Percentiles rank a stretch among this genome's conserved stretches.
Conservation (phyloP, 1,140 invertebrate genomes). For the Drosophila mauritiana region DNA sequence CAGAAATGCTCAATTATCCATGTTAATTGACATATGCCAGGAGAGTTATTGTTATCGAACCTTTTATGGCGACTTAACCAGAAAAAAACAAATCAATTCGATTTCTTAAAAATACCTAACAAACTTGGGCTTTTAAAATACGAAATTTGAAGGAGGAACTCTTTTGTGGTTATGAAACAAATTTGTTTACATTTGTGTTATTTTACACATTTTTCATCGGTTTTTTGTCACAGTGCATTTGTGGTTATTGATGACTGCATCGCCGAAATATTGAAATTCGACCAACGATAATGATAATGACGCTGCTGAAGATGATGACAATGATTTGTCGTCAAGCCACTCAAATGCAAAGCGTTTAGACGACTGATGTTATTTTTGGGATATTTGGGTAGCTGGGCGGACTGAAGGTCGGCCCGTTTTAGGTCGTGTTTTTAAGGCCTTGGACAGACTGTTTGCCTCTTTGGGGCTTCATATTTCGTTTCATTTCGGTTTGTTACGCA, state of each 20-base stretch:
- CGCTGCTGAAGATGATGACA: constrained; percentile 19
- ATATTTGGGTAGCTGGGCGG: neutral
- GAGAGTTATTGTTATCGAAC: constrained; percentile 24
- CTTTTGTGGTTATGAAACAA: too few relatives aligned
- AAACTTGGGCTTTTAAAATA: too few relatives aligned
- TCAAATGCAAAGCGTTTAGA: constrained; percentile 36
- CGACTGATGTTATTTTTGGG: neutral
- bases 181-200: too few relatives aligned
- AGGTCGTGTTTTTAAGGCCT: too few relatives aligned
- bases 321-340: constrained; percentile 36
- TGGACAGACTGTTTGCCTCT: neutral
- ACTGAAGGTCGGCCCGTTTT: neutral
- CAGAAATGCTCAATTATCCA: constrained; percentile 40
- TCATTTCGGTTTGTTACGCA: constrained; percentile 48
- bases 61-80: constrained; percentile 6
- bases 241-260: constrained; percentile 16
- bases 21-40: constrained; percentile 47
- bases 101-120: neutral
- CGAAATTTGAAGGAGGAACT: too few relatives aligned
- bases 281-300: neutral
- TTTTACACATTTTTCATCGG: too few relatives aligned
- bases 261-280: constrained; percentile 24
- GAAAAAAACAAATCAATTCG: neutral
- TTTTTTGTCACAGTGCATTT: neutral
- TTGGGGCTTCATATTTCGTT: constrained; percentile 43